phyloP scores from a whole-genome alignment of 2,888 invertebrate genomes.

The Steromphala cineraria region DNA sequence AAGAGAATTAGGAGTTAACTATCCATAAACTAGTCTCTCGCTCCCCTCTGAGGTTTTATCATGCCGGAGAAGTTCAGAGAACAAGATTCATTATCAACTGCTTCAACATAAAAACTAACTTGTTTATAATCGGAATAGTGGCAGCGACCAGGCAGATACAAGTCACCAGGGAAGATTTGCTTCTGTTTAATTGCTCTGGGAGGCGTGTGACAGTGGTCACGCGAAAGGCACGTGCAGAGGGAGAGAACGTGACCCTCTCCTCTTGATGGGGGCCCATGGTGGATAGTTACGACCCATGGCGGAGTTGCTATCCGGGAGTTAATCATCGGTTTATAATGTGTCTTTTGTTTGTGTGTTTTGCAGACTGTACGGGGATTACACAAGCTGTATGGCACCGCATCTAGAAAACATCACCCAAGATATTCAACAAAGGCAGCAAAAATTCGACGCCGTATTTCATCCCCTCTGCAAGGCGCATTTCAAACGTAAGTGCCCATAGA shows the following conservation, averaged over 20 bases:
- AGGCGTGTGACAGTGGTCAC: constrained; percentile 8
- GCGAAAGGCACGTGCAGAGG: neutral
- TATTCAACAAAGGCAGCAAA: constrained; percentile 18
- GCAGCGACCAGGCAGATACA: too few relatives aligned
- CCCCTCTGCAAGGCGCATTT: constrained; percentile 10
- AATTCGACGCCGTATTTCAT: constrained; percentile 11
- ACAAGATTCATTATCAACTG: too few relatives aligned
- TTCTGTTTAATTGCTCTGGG: constrained; percentile 2
- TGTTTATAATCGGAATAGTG: too few relatives aligned
- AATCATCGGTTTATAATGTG: constrained; percentile 13
- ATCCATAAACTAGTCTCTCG: too few relatives aligned
- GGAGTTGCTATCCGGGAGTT: neutral
- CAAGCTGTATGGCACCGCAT: constrained; percentile 2
- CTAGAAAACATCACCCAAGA: constrained; percentile 13
- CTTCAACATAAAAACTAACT: too few relatives aligned
- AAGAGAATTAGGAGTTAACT: too few relatives aligned
- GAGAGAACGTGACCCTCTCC: neutral
- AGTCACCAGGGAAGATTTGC: too few relatives aligned
- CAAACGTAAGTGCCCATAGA: neutral
- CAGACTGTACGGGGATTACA: constrained; percentile 13
- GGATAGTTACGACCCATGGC: neutral
- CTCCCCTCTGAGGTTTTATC: too few relatives aligned
- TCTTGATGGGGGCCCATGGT: neutral
- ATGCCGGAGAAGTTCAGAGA: too few relatives aligned
- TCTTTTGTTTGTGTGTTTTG: constrained; percentile 17